Base-by-base conservation (phyloP, 2,797 vertebrate species). In the Gadopsis bispinosus region DNA sequence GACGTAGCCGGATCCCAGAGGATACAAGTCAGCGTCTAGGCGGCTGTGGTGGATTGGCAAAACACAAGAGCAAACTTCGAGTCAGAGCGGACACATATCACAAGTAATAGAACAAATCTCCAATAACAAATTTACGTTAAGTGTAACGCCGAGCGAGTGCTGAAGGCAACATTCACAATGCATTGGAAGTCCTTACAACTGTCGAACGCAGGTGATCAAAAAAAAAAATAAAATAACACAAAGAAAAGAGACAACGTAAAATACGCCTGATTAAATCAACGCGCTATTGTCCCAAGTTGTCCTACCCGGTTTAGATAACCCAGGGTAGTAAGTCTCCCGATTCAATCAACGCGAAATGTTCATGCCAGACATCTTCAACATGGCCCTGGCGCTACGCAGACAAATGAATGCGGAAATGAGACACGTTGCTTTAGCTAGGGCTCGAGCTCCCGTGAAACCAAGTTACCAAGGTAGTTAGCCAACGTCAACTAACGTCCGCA, bases 11-110 rank as follows among this genome's bases (percentile, higher is more conserved):
- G 95, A 90, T 96, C 95, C 95, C 92, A 96, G 91, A 91, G 95
- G 95, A 89, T 96, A 96, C 95, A 96, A 93, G 91, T 96, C 95
- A 94, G 95, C 89, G 92, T 96, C 95, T 92, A 96, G 93, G 90
- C 94, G 95, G 94, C 95, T 96, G 81, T 16, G 74, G 7, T 3
- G 7, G 54, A 50, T 73, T 29, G 19, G 35, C 10, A 68, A 76
- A 73, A 80, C 9, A 83, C 1, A 75, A 20, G 39, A 53, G 7
- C 7, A 62, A 78, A 71, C 41, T 87, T 87, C n/a, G 5, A 81
- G 14, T 6, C 5, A 51, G 12, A 59, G 4, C 41, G 1, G 9
- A 33, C 3, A 69, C 20, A 48, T 33, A 7, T 9, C 0, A 60
- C 7, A 33, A 47, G 1, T 2, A 5, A 54, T 11, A 16, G 33